phyloP scores from a whole-genome alignment of 2,888 invertebrate genomes.

The Oscheius myriophilus region DNA sequence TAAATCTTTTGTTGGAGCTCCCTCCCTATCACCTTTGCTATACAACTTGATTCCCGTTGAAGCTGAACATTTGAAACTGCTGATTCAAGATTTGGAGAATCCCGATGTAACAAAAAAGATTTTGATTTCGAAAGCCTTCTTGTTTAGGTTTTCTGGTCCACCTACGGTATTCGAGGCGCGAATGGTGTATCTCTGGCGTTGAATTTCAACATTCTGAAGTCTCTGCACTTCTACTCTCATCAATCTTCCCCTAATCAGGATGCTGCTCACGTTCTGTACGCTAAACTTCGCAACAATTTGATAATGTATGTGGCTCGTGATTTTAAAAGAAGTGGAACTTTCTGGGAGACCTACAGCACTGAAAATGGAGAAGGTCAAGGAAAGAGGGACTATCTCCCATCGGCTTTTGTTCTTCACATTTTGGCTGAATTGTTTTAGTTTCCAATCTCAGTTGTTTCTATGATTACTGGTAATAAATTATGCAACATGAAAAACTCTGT shows the following conservation, averaged over 20 bases:
- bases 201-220: constrained; percentile 16
- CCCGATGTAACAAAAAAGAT: too few species aligned
- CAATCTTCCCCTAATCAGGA: constrained; percentile 35
- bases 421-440: constrained; percentile 20
- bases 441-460: too few species aligned
- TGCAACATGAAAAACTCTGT: too few species aligned
- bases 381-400: constrained; percentile 12
- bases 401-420: constrained; percentile 10
- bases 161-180: constrained; percentile 7
- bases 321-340: constrained; percentile 26
- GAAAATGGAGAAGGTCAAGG: constrained; percentile 23
- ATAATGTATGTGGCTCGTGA: constrained; percentile 38
- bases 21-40: constrained; percentile 6
- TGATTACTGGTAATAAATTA: too few species aligned
- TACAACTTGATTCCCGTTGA: constrained; percentile 5
- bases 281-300: constrained; percentile 37
- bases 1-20: constrained; percentile 4
- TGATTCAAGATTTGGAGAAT: not conserved
- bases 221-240: constrained; percentile 13
- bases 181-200: constrained; percentile 10
- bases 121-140: too few species aligned
- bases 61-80: constrained; percentile 7
- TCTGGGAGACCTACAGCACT: constrained; percentile 26
- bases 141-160: constrained; percentile 16
- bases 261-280: constrained; percentile 34